These are phyloP conservation scores for Zele albiditarsus DNA, from an alignment of 2,888 invertebrate species.

Conservation along the genomic window DNA sequence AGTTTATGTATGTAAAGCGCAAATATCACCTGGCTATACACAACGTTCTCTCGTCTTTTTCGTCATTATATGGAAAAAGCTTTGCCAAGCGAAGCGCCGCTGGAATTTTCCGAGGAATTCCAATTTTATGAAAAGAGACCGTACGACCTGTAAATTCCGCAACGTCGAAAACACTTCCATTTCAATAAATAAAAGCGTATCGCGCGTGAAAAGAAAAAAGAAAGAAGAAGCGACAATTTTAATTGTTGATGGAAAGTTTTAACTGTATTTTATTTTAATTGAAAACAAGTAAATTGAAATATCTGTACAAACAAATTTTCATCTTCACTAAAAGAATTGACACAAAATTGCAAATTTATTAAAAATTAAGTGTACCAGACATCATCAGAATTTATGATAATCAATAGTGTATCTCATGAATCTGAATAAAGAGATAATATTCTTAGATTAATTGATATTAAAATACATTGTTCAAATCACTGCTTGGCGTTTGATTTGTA, in stretches of 20 bases:
- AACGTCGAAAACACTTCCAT: constrained; percentile 22
- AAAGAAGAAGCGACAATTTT: background rate
- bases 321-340: too few relatives aligned
- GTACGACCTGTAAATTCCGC: constrained; percentile 7
- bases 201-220: background rate
- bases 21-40: background rate
- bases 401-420: too few relatives aligned
- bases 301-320: too few relatives aligned
- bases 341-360: too few relatives aligned
- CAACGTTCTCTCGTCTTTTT: background rate
- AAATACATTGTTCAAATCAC: too few relatives aligned
- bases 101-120: constrained; percentile 58
- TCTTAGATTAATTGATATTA: too few relatives aligned
- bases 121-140: constrained; percentile 54
- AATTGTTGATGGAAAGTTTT: background rate
- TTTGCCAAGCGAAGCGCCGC: constrained; percentile 1
- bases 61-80: constrained; percentile 13
- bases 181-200: constrained; percentile 36
- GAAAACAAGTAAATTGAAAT: too few relatives aligned
- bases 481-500: too few relatives aligned
- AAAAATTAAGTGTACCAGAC: too few relatives aligned
- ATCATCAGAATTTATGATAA: too few relatives aligned
- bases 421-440: too few relatives aligned
- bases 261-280: too few relatives aligned
- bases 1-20: background rate